Evolutionary conservation across 2,797 vertebrate species (phyloP).

Genomic region (Macropus fuliginosus): DNA sequence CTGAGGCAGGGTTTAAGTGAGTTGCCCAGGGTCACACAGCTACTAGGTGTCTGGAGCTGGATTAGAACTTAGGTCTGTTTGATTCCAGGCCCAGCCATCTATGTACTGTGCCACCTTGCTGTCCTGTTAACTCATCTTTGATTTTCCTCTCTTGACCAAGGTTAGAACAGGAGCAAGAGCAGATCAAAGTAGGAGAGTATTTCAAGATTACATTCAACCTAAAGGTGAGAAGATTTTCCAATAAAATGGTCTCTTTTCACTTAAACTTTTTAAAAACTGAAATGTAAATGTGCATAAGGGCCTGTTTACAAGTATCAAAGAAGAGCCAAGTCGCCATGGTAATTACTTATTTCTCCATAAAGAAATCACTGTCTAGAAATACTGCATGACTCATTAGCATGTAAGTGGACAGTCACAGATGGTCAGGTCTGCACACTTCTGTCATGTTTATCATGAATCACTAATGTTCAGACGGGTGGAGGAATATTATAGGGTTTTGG

Average conservation of each 20-base stretch:
- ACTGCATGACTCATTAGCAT: constrained; percentile 13
- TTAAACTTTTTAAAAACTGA: background rate
- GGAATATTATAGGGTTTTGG: background rate
- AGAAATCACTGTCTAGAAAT: constrained; percentile 33
- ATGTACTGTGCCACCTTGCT: background rate
- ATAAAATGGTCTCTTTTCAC: constrained; percentile 12
- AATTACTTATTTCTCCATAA: constrained; percentile 51
- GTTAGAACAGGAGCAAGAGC: background rate
- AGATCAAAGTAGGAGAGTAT: background rate
- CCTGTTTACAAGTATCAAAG: constrained; percentile 10
- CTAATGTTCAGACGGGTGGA: constrained; percentile 22
- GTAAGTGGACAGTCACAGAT: background rate
- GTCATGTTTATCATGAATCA: background rate
- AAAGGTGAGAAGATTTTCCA: background rate
- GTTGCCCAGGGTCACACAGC: background rate
- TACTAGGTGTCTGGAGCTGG: background rate
- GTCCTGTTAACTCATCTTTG: background rate
- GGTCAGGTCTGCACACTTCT: background rate
- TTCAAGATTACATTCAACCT: background rate
- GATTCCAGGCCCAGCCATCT: background rate
- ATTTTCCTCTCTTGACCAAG: background rate
- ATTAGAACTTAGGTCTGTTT: background rate
- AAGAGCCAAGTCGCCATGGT: constrained; percentile 40
- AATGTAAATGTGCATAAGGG: constrained; percentile 20
- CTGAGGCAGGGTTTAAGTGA: background rate